Evolutionary conservation across 1,140 invertebrate genomes (phyloP).

Genomic region (Rhopalosiphum maidis): DNA sequence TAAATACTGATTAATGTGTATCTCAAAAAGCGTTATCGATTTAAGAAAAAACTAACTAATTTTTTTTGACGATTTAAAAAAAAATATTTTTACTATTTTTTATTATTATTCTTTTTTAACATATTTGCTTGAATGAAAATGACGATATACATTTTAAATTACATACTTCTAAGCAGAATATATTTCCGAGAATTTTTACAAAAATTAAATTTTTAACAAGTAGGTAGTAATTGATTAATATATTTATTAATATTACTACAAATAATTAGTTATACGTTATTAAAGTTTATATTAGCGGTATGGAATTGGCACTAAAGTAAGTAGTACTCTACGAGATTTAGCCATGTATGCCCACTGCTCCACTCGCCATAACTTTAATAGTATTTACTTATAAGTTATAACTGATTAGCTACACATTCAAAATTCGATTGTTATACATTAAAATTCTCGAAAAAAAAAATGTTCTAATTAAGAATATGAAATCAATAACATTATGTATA

Average conservation of each 20-base stretch:
- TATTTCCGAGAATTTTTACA: not conserved
- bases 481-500: not conserved
- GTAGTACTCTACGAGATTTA: not conserved
- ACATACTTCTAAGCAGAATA: not conserved
- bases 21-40: not conserved
- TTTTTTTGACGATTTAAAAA: too few relatives aligned
- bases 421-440: not conserved
- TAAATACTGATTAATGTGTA: not conserved
- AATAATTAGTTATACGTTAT: too few relatives aligned
- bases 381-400: too few relatives aligned
- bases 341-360: not conserved
- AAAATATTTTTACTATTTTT: not conserved
- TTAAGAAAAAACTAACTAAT: not conserved
- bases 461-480: not conserved
- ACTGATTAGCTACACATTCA: not conserved
- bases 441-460: not conserved
- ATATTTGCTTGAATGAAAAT: not conserved
- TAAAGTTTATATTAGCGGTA: not conserved
- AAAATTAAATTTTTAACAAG: too few relatives aligned
- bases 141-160: not conserved
- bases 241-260: too few relatives aligned
- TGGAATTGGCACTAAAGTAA: not conserved
- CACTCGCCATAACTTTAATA: too few relatives aligned
- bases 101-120: not conserved
- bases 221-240: too few relatives aligned